Percentiles rank a stretch among this genome's conserved stretches.
Conservation (phyloP, 2,888 invertebrate species). For the Diadegma fenestrale region DNA sequence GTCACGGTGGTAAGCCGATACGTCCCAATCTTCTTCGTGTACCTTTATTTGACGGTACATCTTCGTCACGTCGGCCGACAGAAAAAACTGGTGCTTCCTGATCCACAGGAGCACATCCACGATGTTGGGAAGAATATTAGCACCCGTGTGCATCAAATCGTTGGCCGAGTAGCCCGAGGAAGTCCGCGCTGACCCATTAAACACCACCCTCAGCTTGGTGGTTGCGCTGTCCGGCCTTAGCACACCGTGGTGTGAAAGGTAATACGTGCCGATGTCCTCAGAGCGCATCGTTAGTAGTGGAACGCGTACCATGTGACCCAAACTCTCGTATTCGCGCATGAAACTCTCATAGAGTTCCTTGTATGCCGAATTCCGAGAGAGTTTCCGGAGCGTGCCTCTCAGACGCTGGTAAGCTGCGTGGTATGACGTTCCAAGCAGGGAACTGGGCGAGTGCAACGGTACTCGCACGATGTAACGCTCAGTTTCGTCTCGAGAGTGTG, state of each 20-base stretch:
- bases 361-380: background rate
- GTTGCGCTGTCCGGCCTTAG: constrained; percentile 75
- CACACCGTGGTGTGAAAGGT: constrained; percentile 73
- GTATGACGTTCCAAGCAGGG: constrained; percentile 6
- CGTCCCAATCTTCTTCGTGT: constrained; percentile 58
- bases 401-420: constrained; percentile 20
- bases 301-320: constrained; percentile 14
- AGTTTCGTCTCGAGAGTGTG: constrained; percentile 14
- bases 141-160: constrained; percentile 32
- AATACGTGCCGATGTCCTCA: background rate
- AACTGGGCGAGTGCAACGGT: constrained; percentile 8
- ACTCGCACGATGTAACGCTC: constrained; percentile 34
- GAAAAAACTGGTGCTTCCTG: constrained; percentile 16
- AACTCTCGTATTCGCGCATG: constrained; percentile 29
- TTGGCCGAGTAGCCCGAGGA: constrained; percentile 74
- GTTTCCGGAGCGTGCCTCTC: background rate
- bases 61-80: constrained; percentile 52
- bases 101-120: constrained; percentile 39
- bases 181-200: constrained; percentile 76
- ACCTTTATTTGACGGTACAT: constrained; percentile 55
- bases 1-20: constrained; percentile 2
- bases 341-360: background rate
- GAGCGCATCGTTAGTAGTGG: background rate
- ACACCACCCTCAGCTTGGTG: constrained; percentile 78
- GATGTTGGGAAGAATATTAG: constrained; percentile 32